phyloP scores from a whole-genome alignment of 2,888 invertebrate genomes.

The Melanophora roralis region DNA sequence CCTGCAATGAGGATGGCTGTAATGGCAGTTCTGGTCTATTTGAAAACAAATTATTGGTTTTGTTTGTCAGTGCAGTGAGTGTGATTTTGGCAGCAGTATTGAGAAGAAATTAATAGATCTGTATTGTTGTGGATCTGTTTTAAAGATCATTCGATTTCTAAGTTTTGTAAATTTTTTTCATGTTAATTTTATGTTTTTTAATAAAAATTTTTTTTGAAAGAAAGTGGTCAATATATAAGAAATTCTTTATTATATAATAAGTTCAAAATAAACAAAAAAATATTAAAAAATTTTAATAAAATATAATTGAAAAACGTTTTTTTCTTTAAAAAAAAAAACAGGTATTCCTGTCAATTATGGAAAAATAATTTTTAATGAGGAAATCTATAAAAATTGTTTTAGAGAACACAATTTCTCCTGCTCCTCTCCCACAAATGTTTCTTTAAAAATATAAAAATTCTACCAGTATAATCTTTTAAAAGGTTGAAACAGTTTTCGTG shows the following conservation, averaged over 20 bases:
- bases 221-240: constrained; percentile 3
- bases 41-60: constrained; percentile 43
- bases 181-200: not conserved
- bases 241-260: constrained; percentile 15
- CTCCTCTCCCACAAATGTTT: too few relatives aligned
- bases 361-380: too few relatives aligned
- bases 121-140: constrained; percentile 50
- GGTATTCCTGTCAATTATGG: too few relatives aligned
- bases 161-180: not conserved
- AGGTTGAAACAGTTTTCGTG: too few relatives aligned
- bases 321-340: too few relatives aligned
- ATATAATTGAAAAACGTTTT: too few relatives aligned
- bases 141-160: constrained; percentile 42
- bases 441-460: too few relatives aligned
- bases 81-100: constrained; percentile 62
- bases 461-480: too few relatives aligned
- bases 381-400: too few relatives aligned
- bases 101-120: constrained; percentile 23
- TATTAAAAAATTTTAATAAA: not conserved
- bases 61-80: constrained; percentile 52
- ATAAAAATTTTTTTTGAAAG: not conserved
- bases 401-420: too few relatives aligned
- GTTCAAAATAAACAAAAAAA: constrained; percentile 6
- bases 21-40: constrained; percentile 75
- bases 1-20: constrained; percentile 82